Evolutionary conservation across 1,140 invertebrate genomes (phyloP), one percentile per base, ranked within the genome.

Genomic region (Drosophila ficusphila): DNA sequence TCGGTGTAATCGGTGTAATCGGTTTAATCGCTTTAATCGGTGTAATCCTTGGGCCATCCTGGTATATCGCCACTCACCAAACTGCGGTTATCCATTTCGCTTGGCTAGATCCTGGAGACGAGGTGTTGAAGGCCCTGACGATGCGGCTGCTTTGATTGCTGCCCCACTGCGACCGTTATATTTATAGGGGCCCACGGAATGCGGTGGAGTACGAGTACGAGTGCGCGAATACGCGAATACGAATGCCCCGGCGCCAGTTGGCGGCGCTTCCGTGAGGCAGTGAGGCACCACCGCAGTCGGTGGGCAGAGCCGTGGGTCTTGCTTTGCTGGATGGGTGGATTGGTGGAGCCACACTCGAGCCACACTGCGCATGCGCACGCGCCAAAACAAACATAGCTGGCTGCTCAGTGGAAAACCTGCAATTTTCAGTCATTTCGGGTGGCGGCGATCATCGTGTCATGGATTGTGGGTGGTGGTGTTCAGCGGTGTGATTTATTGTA

Each of bases 31-130:
- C n/a, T n/a, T n/a, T n/a, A n/a, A n/a, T n/a, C n/a, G n/a, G n/a
- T 18, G 33, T 39, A 39, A 42, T 71, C 48, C 47, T 61, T 2
- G 11, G 18, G 29, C 7, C 19, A 12, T 62, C 31, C 33, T 53
- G 31, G 9, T 5, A 27, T 9, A 7, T n/a, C 2, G n/a, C 23
- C 47, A 36, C 70, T 82, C 58, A 88, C 82, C 82, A 52, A 72
- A 68, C 70, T 64, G 31, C 82, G 83, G 67, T 72, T 88, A 72
- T 88, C 82, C 82, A 88, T 88, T 11, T 47, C 56, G 29, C 42
- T 76, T 86, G 57, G 21, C 31, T 73, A 44, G 16, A 44, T 18
- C 23, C n/a, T 14, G 42, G 46, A 48, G 53, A 14, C 34, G 16
- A 29, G 39, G 57, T 31, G 72, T 46, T 51, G 46, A 46, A 53